Base-by-base conservation (phyloP, 2,888 invertebrate genomes). In the Pyralis farinalis region DNA sequence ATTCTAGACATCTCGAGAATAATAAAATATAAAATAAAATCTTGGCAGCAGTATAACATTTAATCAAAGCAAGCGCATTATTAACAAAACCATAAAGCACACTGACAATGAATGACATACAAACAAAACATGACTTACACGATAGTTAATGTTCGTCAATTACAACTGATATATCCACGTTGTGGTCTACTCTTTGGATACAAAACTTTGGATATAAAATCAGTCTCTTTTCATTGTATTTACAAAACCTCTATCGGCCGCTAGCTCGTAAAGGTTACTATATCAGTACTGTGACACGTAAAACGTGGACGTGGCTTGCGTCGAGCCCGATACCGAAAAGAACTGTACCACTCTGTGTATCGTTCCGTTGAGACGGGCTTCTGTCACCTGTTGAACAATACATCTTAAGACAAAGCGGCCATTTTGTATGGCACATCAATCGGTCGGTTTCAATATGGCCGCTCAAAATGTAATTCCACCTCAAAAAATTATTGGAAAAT, bases 261-360 rank as follows among this genome's bases (percentile, higher is more conserved):
- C 63, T 63, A 66, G 65, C 59, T 65, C 60, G 62, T 61, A 56
- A 76, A 69, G 55, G 61, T 63, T 63, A 64, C 67, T 66, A 57
- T 70, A 69, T 89, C 86, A 90, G 79, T 89, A 91, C 75, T 91
- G 90, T 71, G 91, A 91, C 74, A 91, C 91, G 84, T 91, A 91
- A 91, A 91, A 91, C 79, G 91, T 91, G 71, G 91, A 91, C 51
- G 90, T 90, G 87, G 90, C 91, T 80, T 91, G 89, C 71, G 90
- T 80, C 67, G 90, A 89, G 84, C 91, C 91, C 76, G 87, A 85
- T 75, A 91, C 86, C 71, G 91, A 91, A 90, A 91, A 91, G 90
- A 91, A 91, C 67, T 91, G 91, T 75, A 91, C 90, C 90, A 91
- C 86, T 85, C 91, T 88, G 87, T 90, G 90, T 74, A 91, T 90